Conservation (phyloP, 92 coral and sea anemone genomes). For the Palythoa heliodiscus region DNA sequence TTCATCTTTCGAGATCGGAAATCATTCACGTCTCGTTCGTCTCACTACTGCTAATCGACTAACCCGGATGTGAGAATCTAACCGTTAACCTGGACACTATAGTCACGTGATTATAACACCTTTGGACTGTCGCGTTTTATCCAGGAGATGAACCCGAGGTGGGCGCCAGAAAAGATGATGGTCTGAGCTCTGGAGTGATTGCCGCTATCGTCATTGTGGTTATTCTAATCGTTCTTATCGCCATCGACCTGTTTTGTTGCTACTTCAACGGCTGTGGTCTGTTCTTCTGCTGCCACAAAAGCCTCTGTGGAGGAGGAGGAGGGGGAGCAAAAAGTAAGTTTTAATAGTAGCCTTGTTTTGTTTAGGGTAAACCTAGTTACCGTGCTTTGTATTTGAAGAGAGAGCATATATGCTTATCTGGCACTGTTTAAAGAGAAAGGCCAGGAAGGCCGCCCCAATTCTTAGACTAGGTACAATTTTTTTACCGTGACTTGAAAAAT, state of each 20-base stretch:
- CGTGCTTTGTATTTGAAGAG: no score
- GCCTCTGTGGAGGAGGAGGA: slow-evolving; percentile 61
- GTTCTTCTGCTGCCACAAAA: slow-evolving; percentile 75
- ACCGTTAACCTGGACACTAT: slow-evolving; percentile 13
- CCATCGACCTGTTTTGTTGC: slow-evolving; percentile 93
- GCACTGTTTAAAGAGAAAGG: no score
- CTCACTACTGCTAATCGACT: slow-evolving; percentile 20
- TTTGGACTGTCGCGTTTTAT: slow-evolving; percentile 31
- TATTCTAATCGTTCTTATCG: slow-evolving; percentile 84
- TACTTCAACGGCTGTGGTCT: slow-evolving; percentile 94
- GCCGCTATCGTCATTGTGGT: slow-evolving; percentile 93
- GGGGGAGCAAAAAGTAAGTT: slow-evolving; percentile 41
- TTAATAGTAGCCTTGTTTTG: background rate
- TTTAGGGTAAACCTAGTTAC: no score
- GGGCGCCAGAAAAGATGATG: slow-evolving; percentile 57
- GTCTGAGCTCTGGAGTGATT: slow-evolving; percentile 82
- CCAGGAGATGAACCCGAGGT: slow-evolving; percentile 43
- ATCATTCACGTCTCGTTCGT: background rate
- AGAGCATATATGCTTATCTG: no score
- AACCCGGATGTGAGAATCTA: slow-evolving; percentile 14
- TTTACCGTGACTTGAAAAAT: no score
- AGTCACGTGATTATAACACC: slow-evolving; percentile 9
- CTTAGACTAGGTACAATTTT: no score
- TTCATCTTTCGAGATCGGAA: no score
- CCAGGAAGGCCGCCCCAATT: no score